Base-by-base conservation (phyloP, 2,888 invertebrate genomes). In the Cybosia mesomella region DNA sequence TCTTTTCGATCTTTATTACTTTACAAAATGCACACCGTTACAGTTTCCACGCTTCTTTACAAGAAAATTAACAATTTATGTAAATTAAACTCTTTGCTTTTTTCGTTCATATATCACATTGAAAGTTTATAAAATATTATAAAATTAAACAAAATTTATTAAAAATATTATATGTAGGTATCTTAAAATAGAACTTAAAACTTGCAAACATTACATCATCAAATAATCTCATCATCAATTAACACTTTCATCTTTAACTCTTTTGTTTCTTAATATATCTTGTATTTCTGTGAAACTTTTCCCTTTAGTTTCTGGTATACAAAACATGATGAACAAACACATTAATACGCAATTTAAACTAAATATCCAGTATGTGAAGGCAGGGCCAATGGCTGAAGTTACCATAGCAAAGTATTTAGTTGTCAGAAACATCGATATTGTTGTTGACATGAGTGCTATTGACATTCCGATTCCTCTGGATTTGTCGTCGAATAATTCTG, bases 261-360 rank as follows among this genome's bases (percentile, higher is more conserved):
- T 15, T 64, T 66, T 64, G 24, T 58, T 70, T 57, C 87, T 83
- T 55, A 91, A 80, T 43, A 79, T 77, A 22, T 65, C 67, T 68
- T 93, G 92, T 15, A 93, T 93, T 65, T 93, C 92, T 0, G 77
- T 75, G 58, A 93, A 89, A 2, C 85, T 85, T 55, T 89, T 92
- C 0, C 92, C 92, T 34, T 92, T 93, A 2, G 93, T 93, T 66
- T 93, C 93, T 0, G 93, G 93, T 5, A 93, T 70, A 58, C 84
- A 88, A 18, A 89, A 76, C 7, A 82, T 59, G 0, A 91, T 76
- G 39, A 91, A 87, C 2, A 83, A n/a, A 13, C 81, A 80, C 0
- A 87, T 66, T 0, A 91, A 53, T 0, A 89, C 43, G 21, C 80
- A 86, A 24, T 83, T 83, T 0, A 79, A 64, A 28, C 85, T 79